These are phyloP conservation scores for Calameuta idolon DNA, from an alignment of 2,888 invertebrate genomes.

Conservation along the genomic window DNA sequence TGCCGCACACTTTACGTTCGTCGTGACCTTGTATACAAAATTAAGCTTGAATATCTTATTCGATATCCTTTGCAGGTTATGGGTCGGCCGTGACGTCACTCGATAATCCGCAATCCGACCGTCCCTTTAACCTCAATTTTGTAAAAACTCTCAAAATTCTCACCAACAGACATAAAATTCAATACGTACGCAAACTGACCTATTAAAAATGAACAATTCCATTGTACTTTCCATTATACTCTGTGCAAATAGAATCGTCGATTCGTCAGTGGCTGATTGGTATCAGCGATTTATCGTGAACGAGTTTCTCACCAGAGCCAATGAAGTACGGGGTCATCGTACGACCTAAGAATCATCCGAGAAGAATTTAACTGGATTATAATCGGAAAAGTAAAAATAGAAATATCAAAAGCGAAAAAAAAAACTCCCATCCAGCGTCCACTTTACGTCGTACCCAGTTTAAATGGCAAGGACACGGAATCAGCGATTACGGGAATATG, in stretches of 20 bases:
- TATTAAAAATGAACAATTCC: not conserved
- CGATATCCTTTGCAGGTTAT: not conserved
- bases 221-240: not conserved
- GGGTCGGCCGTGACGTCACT: not conserved
- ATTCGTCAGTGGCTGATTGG: not conserved
- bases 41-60: not conserved
- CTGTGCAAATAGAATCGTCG: not conserved
- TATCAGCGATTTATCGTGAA: not conserved
- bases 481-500: not conserved
- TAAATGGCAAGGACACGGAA: not conserved
- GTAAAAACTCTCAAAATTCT: not conserved
- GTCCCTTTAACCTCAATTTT: not conserved
- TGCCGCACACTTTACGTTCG: not conserved
- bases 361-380: not conserved
- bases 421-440: not conserved
- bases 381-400: not conserved
- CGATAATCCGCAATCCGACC: not conserved
- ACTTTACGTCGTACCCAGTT: not conserved
- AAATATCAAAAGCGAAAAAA: not conserved
- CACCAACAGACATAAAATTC: not conserved
- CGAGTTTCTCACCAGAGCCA: not conserved
- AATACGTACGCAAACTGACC: not conserved
- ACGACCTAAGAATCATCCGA: not conserved
- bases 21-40: not conserved
- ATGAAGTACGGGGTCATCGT: not conserved